These are phyloP conservation scores for Proisotoma minuta DNA, from an alignment of 2,888 invertebrate genomes.

Conservation along the genomic window DNA sequence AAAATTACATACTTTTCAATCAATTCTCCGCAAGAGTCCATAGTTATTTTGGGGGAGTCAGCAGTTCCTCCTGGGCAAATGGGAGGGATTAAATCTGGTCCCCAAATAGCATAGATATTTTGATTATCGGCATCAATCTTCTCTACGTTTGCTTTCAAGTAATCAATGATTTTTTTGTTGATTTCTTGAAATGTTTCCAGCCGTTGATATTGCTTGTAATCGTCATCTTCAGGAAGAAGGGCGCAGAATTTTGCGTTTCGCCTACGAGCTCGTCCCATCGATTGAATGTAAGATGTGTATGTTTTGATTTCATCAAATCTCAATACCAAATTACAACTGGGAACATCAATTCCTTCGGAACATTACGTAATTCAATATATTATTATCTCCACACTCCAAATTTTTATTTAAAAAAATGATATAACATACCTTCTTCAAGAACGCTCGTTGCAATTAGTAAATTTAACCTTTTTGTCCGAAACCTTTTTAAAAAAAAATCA, in stretches of 20 bases:
- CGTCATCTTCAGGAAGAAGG: constrained; percentile 51
- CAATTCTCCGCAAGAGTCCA: constrained; percentile 35
- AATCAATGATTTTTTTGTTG: constrained; percentile 22
- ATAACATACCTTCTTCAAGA: constrained; percentile 83
- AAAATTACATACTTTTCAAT: background rate
- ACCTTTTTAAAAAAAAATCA: no score
- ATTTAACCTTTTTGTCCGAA: constrained; percentile 60
- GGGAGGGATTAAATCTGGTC: constrained; percentile 47
- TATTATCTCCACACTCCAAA: no score
- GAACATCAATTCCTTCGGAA: constrained; percentile 84
- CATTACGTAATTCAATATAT: no score
- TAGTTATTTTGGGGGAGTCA: constrained; percentile 54
- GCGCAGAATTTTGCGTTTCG: constrained; percentile 52
- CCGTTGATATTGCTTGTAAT: constrained; percentile 27
- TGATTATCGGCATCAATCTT: constrained; percentile 56
- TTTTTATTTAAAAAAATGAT: no score
- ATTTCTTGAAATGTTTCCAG: constrained; percentile 21
- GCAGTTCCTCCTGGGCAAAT: constrained; percentile 42
- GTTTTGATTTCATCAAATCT: constrained; percentile 67
- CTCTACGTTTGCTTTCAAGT: constrained; percentile 52
- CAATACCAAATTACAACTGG: constrained; percentile 72
- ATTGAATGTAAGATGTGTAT: constrained; percentile 77
- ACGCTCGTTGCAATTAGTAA: constrained; percentile 71
- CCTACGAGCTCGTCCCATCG: constrained; percentile 75
- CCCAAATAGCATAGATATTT: constrained; percentile 48